Base-by-base conservation (phyloP, 2,888 invertebrate genomes). In the Malthinus seriepunctatus region DNA sequence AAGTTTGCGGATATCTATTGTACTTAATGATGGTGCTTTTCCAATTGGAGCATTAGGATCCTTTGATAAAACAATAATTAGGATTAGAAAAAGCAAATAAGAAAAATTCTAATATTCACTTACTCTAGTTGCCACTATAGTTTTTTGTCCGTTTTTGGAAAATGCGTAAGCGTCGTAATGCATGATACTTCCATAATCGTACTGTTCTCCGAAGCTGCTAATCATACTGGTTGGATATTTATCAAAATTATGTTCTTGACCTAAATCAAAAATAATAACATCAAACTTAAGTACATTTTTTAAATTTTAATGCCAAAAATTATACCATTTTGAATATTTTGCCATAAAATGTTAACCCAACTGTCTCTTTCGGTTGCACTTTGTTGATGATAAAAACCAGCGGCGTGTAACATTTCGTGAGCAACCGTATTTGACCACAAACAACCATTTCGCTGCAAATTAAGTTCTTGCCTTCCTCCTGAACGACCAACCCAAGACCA, bases 361-460 rank as follows among this genome's bases (percentile, higher is more conserved):
- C 88, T 83, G 71, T 93, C 91, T 62, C 93, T 83, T 75, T 92
- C 87, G 10, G 86, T 84, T 23, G 91, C 83, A 70, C 88, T 90
- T 72, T 93, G 93, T 79, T 93, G 92, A 72, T 93, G 93, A 74
- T 88, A 90, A 76, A 93, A 92, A 0, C 93, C 93, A 1, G 91
- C 75, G 0, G 89, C 87, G 71, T 93, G 93, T 69, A 92, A 81
- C 73, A 93, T 81, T 75, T 93, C 93, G 72, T 93, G 91, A 8
- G 88, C 83, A 3, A 89, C 82, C 8, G 87, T 88, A 14, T 90
- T 88, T 57, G 83, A 83, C 23, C 74, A 79, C 55, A 86, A 82
- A 70, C 86, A 86, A 31, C 82, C 81, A 14, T 80, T 80, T 0
- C 82, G 79, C 1, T 80, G 82, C 8, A 60, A 56, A 45, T 60